Base-by-base conservation (phyloP, 1,140 invertebrate genomes). In the Berghia stephanieae region DNA sequence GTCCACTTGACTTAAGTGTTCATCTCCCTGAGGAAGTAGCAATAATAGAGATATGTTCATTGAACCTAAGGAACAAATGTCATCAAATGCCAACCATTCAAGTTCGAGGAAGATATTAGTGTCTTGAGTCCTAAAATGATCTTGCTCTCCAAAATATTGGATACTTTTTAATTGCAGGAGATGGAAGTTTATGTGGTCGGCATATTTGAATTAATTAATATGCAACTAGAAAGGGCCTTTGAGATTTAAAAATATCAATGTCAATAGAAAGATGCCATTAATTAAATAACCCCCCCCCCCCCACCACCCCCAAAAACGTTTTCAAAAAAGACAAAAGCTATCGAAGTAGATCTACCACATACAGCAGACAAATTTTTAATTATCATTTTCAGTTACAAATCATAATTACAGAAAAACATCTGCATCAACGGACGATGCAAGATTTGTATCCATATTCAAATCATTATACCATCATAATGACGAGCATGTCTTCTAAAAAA, bases 1-100 rank as follows among this genome's bases (percentile, higher is more conserved):
- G 5, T 83, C 80, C n/a, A 92, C 81, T 34, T 88, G 84, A 21
- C 79, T 79, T 75, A 91, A 67, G 80, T 90, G 89, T 21, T 81
- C 75, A 44, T 88, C 84, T 69, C 81, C 85, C 86, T 90, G 77
- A 18, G 77, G 79, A 73, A 38, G 38, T 36, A n/a, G n/a, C 60
- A 27, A 57, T n/a, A 21, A 55, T 38, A 57, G 4, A 74, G 13
- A 69, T 3, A 4, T 43, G 3, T 24, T 3, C 46, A 10, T 69
- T 49, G 13, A 49, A 13, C 10, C 10, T 49, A n/a, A 49, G n/a
- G n/a, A 13, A 49, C n/a, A n/a, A 49, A 49, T 13, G 46, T 49
- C 10, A 49, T 13, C 46, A n/a, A 49, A n/a, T 49, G n/a, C 10
- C 10, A n/a, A 13, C 10, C 10, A 49, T 13, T 13, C 10, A 49